phyloP scores from a whole-genome alignment of 2,888 invertebrate species.

The Allygus modestus region DNA sequence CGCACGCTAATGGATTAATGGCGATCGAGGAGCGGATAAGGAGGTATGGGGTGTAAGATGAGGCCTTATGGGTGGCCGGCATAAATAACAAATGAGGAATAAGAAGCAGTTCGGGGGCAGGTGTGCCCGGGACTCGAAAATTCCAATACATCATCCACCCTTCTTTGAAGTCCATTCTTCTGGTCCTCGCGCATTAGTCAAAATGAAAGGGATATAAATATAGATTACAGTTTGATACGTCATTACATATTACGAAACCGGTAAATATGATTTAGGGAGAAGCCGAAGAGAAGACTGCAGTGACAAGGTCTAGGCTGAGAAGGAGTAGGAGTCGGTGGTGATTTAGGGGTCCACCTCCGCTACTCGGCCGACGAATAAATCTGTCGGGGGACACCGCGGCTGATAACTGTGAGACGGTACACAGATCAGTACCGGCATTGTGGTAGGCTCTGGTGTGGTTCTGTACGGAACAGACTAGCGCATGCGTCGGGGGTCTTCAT shows the following conservation, averaged over 20 bases:
- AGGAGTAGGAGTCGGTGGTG: slow-evolving; percentile 44
- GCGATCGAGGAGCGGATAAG: slow-evolving; percentile 22
- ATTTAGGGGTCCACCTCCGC: slow-evolving; percentile 32
- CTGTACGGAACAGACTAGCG: too few species aligned
- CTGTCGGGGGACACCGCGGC: background rate
- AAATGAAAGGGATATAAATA: slow-evolving; percentile 64
- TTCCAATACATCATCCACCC: slow-evolving; percentile 63
- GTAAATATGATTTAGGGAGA: slow-evolving; percentile 60
- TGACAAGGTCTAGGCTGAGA: slow-evolving; percentile 50
- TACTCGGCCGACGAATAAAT: background rate
- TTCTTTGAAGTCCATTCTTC: slow-evolving; percentile 62
- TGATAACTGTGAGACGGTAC: too few species aligned
- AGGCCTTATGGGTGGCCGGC: slow-evolving; percentile 64
- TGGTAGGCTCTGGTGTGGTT: too few species aligned
- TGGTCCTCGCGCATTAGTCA: slow-evolving; percentile 63
- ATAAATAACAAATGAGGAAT: slow-evolving; percentile 62
- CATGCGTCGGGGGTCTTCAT: too few species aligned
- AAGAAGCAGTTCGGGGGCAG: slow-evolving; percentile 58
- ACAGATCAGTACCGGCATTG: too few species aligned
- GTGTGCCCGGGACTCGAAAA: slow-evolving; percentile 60
- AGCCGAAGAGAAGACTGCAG: slow-evolving; percentile 35
- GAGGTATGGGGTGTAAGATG: slow-evolving; percentile 51
- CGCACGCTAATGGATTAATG: background rate
- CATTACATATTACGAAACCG: slow-evolving; percentile 63
- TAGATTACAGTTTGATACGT: slow-evolving; percentile 64